phyloP scores from a whole-genome alignment of 2,888 invertebrate genomes.

The Pinctada fucata region DNA sequence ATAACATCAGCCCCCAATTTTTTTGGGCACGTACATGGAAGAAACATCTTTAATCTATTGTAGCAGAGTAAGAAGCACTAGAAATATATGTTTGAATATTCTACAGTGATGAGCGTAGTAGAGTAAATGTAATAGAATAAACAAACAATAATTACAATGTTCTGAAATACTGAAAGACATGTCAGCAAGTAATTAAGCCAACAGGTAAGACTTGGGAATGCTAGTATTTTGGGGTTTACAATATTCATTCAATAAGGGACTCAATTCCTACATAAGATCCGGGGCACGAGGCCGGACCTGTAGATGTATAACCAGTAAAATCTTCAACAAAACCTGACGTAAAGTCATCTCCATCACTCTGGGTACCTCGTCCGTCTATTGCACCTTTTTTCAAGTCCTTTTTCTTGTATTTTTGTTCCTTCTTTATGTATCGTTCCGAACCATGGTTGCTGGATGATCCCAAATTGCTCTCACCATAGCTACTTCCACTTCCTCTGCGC shows the following conservation, averaged over 20 bases:
- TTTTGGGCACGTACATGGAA: too few relatives aligned
- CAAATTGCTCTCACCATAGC: constrained; percentile 39
- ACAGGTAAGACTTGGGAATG: too few relatives aligned
- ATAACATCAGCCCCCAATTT: too few relatives aligned
- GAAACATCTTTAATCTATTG: too few relatives aligned
- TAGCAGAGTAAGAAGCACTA: too few relatives aligned
- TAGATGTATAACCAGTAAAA: constrained; percentile 42
- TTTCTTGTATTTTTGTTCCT: constrained; percentile 28
- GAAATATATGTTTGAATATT: too few relatives aligned
- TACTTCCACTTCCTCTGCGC: constrained; percentile 45
- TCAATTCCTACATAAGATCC: constrained; percentile 27
- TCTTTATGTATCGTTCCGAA: constrained; percentile 31
- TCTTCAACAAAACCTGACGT: constrained; percentile 57
- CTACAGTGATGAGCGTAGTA: too few relatives aligned
- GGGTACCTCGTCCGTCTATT: constrained; percentile 18
- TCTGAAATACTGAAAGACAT: too few relatives aligned
- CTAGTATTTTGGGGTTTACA: too few relatives aligned
- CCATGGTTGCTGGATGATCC: constrained; percentile 31
- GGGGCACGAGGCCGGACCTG: constrained; percentile 20
- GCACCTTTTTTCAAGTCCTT: constrained; percentile 31
- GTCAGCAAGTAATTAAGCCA: too few relatives aligned
- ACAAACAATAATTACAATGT: too few relatives aligned
- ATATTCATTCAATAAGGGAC: constrained; percentile 30
- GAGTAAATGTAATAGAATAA: too few relatives aligned
- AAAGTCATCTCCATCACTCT: constrained; percentile 51